Percentiles rank a stretch among this genome's conserved stretches.
Evolutionary conservation across 2,888 invertebrate genomes (phyloP).

Genomic region (Adelognathus sp.): DNA sequence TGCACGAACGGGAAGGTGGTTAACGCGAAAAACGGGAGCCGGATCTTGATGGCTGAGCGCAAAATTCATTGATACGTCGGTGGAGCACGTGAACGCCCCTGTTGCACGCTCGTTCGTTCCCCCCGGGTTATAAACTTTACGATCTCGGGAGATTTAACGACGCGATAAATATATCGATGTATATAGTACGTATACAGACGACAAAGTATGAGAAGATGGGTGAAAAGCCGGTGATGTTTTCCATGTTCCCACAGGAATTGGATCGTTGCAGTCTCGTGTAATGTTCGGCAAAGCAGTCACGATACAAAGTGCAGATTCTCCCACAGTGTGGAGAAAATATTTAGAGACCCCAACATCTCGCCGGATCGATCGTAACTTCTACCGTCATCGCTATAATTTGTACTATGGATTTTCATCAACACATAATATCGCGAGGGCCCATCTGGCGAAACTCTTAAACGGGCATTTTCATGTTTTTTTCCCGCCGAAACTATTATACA

Average conservation of each 20-base stretch:
- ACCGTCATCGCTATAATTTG: background rate
- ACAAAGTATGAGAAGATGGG: conserved; percentile 26
- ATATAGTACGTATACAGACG: too few relatives aligned
- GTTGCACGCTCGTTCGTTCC: conserved; percentile 50
- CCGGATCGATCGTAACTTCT: background rate
- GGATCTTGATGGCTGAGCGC: conserved; percentile 20
- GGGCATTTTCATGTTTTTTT: conserved; percentile 4
- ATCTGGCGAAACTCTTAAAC: background rate
- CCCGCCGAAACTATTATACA: background rate
- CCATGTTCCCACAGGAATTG: conserved; percentile 34
- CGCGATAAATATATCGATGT: conserved; percentile 68
- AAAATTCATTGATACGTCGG: conserved; percentile 34
- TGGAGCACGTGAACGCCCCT: conserved; percentile 32
- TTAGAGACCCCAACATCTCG: background rate
- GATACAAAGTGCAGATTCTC: conserved; percentile 50
- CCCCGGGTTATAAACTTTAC: conserved; percentile 62
- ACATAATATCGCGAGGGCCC: background rate
- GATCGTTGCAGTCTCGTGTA: conserved; percentile 28
- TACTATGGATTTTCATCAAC: background rate
- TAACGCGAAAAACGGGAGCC: background rate
- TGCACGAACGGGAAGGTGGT: conserved; percentile 21
- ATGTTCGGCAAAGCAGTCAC: conserved; percentile 21
- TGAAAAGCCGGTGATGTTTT: conserved; percentile 8
- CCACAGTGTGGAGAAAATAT: background rate
- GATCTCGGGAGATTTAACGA: conserved; percentile 66